phyloP scores from a whole-genome alignment of 35 echinoderm and acorn worm species.

The Apostichopus japonicus region DNA sequence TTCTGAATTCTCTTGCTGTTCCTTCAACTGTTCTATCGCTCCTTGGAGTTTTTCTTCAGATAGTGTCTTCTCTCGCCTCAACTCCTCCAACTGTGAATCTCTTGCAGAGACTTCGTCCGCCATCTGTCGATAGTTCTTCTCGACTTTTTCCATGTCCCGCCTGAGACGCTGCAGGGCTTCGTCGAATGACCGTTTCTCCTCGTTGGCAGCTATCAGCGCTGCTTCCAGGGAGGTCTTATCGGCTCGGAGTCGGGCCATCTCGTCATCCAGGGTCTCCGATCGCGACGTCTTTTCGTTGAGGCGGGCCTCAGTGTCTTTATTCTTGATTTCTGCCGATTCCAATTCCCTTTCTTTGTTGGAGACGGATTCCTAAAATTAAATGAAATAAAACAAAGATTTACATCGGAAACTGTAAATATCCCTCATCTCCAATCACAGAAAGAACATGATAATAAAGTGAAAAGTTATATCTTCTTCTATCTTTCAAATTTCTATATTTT shows the following conservation, averaged over 20 bases:
- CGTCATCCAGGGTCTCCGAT: conserved; percentile 71
- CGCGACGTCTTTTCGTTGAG: conserved; percentile 67
- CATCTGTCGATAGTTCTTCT: conserved; percentile 91
- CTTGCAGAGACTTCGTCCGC: conserved; percentile 78
- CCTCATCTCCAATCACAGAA: too few relatives aligned
- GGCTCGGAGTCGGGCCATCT: conserved; percentile 60
- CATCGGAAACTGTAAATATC: too few relatives aligned
- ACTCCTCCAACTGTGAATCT: conserved; percentile 55
- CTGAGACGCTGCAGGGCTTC: conserved; percentile 80
- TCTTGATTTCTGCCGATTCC: conserved; percentile 75
- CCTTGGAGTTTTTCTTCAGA: conserved; percentile 60
- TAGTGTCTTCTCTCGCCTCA: conserved; percentile 59
- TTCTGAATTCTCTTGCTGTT: conserved; percentile 72
- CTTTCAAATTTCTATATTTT: too few relatives aligned
- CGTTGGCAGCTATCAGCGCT: conserved; percentile 79
- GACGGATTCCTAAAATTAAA: conserved; percentile 75
- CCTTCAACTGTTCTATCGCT: conserved; percentile 66
- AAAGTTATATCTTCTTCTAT: too few relatives aligned
- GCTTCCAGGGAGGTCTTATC: conserved; percentile 89
- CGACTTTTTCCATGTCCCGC: conserved; percentile 82
- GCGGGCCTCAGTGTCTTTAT: conserved; percentile 77
- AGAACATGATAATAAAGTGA: too few relatives aligned
- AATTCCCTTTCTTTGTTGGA: conserved; percentile 79
- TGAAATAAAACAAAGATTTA: neutral
- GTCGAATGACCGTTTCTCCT: conserved; percentile 87